Base-by-base conservation (phyloP, 2,888 invertebrate species). In the Andrena bucephala region DNA sequence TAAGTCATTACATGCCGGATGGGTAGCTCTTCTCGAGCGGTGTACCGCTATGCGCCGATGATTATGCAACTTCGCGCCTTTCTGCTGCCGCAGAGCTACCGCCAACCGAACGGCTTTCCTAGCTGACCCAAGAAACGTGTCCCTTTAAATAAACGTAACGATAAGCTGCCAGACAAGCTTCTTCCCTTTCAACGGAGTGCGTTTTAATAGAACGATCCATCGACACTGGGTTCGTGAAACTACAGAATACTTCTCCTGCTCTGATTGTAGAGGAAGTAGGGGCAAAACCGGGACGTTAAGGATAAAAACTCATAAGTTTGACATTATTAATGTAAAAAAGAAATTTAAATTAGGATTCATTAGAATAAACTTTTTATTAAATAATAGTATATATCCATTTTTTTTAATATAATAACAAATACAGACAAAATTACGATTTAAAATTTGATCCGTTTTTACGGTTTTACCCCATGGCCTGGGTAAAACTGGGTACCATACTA, bases 51-150 rank as follows among this genome's bases (percentile, higher is more conserved):
- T 27, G 27, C 81, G 67, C 42, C 66, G 81, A 79, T 79, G 85
- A 87, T 88, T 88, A 84, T 85, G 87, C 88, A 88, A 87, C 83
- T 86, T 85, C 69, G 77, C 72, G 76, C 79, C 71, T 69, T 68
- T 71, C 75, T 69, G 77, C 73, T 67, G 66, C 57, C 29, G 70
- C 62, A 13, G 68, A 72, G 63, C 57, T 8, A 65, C 67, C 62
- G 48, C 73, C 65, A 57, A 10, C 70, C 74, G 36, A 54, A 20
- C 62, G 10, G 62, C 20, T 31, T 72, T 68, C 29, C 65, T 66
- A 16, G 10, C 6, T 50, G 66, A 72, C 59, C 50, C 54, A 16
- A 77, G 63, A 31, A 50, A 20, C 57, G 52, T 20, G 24, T 42
- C 42, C 33, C 60, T 74, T 59, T 63, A 67, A 80, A 74, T 73